Conservation (phyloP, 2,113 vertebrate species). For the Rutilus rutilus region DNA sequence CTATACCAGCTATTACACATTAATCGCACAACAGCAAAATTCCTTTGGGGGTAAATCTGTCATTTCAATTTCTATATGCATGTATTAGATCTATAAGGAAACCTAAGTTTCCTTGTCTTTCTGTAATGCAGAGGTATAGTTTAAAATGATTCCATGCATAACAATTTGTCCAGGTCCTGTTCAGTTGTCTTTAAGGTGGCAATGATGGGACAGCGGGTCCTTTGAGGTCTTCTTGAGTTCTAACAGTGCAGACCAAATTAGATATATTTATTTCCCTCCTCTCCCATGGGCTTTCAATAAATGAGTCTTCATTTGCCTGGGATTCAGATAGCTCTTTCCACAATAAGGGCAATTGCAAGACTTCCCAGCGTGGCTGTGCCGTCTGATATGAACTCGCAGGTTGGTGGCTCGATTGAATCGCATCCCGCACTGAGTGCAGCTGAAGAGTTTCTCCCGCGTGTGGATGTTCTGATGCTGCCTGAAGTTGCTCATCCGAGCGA, state of each 20-base stretch:
- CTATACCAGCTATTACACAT: slow-evolving; percentile 6
- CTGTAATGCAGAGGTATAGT: not conserved
- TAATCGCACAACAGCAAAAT: slow-evolving; percentile 9
- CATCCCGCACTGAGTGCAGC: slow-evolving; percentile 59
- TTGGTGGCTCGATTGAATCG: slow-evolving; percentile 61
- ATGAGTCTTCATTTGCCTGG: slow-evolving; percentile 54
- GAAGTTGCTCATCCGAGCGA: slow-evolving; percentile 57
- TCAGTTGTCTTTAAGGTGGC: not conserved
- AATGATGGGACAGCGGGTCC: not conserved
- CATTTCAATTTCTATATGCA: not conserved
- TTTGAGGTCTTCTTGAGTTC: not conserved
- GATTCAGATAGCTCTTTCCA: slow-evolving; percentile 53
- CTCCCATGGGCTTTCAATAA: slow-evolving; percentile 53
- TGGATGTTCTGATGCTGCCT: slow-evolving; percentile 63
- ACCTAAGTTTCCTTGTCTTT: not conserved
- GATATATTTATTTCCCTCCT: slow-evolving; percentile 38
- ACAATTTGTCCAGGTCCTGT: slow-evolving; percentile 4
- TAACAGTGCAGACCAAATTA: not conserved
- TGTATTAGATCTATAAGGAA: not conserved
- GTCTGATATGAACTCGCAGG: slow-evolving; percentile 55
- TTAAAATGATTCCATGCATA: slow-evolving; percentile 23
- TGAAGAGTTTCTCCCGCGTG: slow-evolving; percentile 58
- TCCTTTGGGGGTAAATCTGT: not conserved
- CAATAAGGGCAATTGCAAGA: slow-evolving; percentile 48
- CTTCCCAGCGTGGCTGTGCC: slow-evolving; percentile 56